A percentile compares a stretch with the other conserved stretches of the same genome.
These are phyloP conservation scores for Diacarnus erythraeanus DNA, from an alignment of 37 sponge, comb jelly and placozoan species.

Conservation along the genomic window DNA sequence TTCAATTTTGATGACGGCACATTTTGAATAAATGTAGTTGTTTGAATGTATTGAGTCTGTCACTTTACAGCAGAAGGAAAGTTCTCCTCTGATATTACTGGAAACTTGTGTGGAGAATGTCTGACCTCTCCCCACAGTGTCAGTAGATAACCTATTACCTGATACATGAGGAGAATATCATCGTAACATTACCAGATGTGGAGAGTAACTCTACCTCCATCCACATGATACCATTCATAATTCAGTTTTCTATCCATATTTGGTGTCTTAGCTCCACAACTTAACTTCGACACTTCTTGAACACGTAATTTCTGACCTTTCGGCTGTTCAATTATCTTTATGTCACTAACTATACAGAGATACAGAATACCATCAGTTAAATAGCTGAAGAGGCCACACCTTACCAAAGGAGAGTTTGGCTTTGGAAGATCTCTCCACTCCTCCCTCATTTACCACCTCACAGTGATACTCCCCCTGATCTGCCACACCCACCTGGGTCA, in stretches of 20 bases:
- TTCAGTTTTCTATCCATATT: not conserved
- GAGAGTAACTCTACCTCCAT: not conserved
- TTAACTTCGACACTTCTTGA: not conserved
- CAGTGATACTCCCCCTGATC: constrained; percentile 27
- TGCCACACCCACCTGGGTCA: not conserved
- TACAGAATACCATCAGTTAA: not conserved
- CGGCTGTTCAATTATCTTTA: not conserved
- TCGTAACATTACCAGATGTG: too few relatives aligned
- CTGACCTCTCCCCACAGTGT: too few relatives aligned
- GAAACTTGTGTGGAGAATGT: too few relatives aligned
- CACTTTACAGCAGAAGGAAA: constrained; percentile 13
- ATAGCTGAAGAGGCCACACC: too few relatives aligned
- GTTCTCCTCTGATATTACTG: too few relatives aligned
- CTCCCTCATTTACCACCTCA: not conserved
- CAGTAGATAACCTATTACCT: too few relatives aligned
- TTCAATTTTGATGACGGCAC: not conserved
- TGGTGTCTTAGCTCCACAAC: not conserved
- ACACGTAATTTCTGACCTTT: not conserved
- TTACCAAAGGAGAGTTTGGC: constrained; percentile 14
- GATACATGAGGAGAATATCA: too few relatives aligned
- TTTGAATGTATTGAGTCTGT: not conserved
- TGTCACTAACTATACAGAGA: not conserved
- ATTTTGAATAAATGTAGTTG: not conserved
- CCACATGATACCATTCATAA: not conserved
- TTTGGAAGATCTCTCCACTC: not conserved